phyloP scores from a whole-genome alignment of 2,797 vertebrate species.

The Chelmon rostratus region DNA sequence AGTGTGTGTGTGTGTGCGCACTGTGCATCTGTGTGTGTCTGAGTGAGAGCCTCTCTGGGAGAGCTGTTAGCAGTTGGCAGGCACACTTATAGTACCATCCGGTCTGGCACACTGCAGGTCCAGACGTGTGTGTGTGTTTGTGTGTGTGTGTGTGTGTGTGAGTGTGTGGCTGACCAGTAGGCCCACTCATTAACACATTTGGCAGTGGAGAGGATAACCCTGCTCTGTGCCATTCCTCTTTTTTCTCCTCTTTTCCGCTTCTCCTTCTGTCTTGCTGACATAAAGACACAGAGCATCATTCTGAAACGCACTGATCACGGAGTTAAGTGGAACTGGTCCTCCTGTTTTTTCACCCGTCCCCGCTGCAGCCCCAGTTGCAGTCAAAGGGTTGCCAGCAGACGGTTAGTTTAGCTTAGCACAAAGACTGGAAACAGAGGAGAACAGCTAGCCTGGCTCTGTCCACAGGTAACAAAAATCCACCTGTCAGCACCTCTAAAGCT shows the following conservation, averaged over 20 bases:
- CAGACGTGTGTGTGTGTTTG: slow-evolving; percentile 53
- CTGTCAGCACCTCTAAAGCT: neutral
- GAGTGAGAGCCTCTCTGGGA: slow-evolving; percentile 73
- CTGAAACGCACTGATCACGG: slow-evolving; percentile 21
- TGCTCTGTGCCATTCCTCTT: slow-evolving; percentile 27
- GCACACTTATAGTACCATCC: slow-evolving; percentile 75
- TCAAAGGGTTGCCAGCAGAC: neutral
- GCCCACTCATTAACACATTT: slow-evolving; percentile 80
- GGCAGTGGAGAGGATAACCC: slow-evolving; percentile 68
- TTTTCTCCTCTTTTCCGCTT: slow-evolving; percentile 6
- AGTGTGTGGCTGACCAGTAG: slow-evolving; percentile 64
- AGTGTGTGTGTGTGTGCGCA: slow-evolving; percentile 71
- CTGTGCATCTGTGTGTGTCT: slow-evolving; percentile 59
- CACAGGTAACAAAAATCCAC: neutral
- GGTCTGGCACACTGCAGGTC: slow-evolving; percentile 81
- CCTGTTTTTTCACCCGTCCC: slow-evolving; percentile 10
- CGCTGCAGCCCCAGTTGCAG: neutral
- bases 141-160: slow-evolving; percentile 33
- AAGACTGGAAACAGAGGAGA: neutral
- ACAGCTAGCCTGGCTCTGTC: neutral
- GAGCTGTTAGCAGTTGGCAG: slow-evolving; percentile 76
- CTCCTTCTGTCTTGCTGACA: slow-evolving; percentile 50
- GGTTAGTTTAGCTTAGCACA: slow-evolving; percentile 19
- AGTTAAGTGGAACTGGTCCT: slow-evolving; percentile 10
- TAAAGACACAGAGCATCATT: slow-evolving; percentile 24